Evolutionary conservation across 2,888 invertebrate genomes (phyloP).

Genomic region (Xylota segnis): DNA sequence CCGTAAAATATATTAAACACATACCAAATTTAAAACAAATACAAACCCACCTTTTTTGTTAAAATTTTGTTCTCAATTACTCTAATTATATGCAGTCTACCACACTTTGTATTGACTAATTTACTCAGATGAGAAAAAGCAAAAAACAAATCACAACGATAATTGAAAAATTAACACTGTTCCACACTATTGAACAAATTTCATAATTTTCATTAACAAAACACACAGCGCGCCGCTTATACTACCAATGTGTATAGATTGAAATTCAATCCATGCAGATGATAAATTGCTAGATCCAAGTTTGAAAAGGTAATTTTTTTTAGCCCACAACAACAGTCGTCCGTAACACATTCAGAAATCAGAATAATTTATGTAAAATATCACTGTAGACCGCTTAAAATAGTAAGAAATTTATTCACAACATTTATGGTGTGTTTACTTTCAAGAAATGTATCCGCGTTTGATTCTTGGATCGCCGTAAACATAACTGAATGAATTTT

Average conservation of each 20-base stretch:
- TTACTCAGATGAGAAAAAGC: background rate
- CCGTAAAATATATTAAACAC: background rate
- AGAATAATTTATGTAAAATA: constrained; percentile 51
- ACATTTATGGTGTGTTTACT: constrained; percentile 18
- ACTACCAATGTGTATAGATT: background rate
- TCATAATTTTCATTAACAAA: constrained; percentile 29
- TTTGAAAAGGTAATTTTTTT: constrained; percentile 10
- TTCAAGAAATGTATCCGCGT: constrained; percentile 82
- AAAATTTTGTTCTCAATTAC: constrained; percentile 3
- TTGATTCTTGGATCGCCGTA: constrained; percentile 83
- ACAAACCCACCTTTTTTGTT: constrained; percentile 3
- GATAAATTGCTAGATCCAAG: constrained; percentile 21
- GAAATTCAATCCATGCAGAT: constrained; percentile 1
- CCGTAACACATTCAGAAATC: constrained; percentile 23
- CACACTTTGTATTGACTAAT: constrained; percentile 11
- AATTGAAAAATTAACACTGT: constrained; percentile 42
- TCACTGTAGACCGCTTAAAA: background rate
- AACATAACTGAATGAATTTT: constrained; percentile 84
- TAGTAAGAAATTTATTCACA: constrained; percentile 37
- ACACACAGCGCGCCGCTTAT: background rate
- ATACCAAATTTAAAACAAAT: constrained; percentile 4
- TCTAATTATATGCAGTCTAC: constrained; percentile 28
- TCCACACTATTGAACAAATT: constrained; percentile 17
- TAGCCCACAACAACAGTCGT: constrained; percentile 2
- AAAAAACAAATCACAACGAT: background rate